Conservation (phyloP, 1,140 invertebrate genomes). For the Euglossa dilemma region DNA sequence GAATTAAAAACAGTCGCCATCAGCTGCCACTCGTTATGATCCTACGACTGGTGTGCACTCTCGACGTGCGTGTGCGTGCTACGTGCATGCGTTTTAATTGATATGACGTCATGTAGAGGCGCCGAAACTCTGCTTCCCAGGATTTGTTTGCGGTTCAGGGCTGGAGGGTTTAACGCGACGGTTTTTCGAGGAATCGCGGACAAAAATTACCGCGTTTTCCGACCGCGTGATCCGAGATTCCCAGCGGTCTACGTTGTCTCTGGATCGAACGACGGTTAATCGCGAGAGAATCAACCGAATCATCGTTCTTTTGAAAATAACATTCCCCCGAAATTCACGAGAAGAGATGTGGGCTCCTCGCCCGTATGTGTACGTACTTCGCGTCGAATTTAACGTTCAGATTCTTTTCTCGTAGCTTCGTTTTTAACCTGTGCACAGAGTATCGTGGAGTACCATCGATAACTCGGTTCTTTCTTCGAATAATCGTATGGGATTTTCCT, state of each 20-base stretch:
- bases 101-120: constrained; percentile 61
- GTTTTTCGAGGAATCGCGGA: neutral
- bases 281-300: neutral
- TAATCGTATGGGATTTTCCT: neutral
- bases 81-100: constrained; percentile 64
- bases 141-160: constrained; percentile 51
- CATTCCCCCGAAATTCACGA: constrained; percentile 2
- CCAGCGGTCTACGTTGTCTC: neutral
- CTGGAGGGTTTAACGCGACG: neutral
- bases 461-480: neutral
- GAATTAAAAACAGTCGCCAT: constrained; percentile 58
- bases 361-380: constrained; percentile 8
- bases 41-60: neutral
- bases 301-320: neutral
- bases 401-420: neutral
- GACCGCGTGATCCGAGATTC: neutral
- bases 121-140: constrained; percentile 54
- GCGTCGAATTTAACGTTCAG: neutral
- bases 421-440: neutral
- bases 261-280: neutral
- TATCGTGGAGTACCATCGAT: neutral
- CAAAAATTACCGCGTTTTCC: neutral
- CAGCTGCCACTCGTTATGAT: constrained; percentile 61
- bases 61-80: constrained; percentile 14
- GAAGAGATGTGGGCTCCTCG: constrained; percentile 27